phyloP scores from a whole-genome alignment of 2,888 invertebrate species.

The Ophioninae sp. region DNA sequence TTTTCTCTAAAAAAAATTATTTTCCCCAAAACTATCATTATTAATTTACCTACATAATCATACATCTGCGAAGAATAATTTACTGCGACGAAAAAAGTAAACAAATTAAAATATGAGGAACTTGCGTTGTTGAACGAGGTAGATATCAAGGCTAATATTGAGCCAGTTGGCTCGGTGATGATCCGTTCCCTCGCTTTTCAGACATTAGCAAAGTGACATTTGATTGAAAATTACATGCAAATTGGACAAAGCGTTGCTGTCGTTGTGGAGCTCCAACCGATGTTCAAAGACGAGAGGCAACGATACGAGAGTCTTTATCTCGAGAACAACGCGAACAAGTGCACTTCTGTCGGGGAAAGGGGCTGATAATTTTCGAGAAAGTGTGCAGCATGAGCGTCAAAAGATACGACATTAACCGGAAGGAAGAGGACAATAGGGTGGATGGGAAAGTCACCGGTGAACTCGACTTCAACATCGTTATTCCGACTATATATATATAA shows the following conservation, averaged over 20 bases:
- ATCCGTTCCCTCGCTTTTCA: background rate
- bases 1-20: too few relatives aligned
- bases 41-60: too few relatives aligned
- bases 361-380: constrained; percentile 41
- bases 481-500: constrained; percentile 8
- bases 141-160: background rate
- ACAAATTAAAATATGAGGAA: too few relatives aligned
- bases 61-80: too few relatives aligned
- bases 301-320: constrained; percentile 14
- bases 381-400: constrained; percentile 14
- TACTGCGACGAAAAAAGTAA: too few relatives aligned
- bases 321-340: background rate
- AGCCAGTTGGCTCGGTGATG: background rate
- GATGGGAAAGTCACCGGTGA: background rate
- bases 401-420: constrained; percentile 43
- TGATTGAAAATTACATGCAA: constrained; percentile 3
- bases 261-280: background rate
- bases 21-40: too few relatives aligned
- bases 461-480: constrained; percentile 21
- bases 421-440: constrained; percentile 44
- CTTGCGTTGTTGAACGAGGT: too few relatives aligned
- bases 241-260: constrained; percentile 13
- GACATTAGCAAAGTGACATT: background rate
- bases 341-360: background rate
- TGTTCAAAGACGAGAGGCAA: background rate